Evolutionary conservation across 2,113 vertebrate species (phyloP).

Genomic region (Micronisus gabar): DNA sequence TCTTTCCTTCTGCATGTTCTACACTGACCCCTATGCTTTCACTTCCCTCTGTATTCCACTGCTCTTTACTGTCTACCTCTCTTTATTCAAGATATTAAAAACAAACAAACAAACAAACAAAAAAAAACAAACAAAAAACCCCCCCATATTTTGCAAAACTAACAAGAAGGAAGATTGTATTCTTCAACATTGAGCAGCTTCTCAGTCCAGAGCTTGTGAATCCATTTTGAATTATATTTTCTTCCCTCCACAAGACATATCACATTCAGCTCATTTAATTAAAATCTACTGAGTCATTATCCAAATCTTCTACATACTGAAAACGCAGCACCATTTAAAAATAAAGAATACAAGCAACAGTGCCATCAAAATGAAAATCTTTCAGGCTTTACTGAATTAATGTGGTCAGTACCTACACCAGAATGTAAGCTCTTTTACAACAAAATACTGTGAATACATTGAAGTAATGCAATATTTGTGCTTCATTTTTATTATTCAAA

Average conservation of each 20-base stretch:
- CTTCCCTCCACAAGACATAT: background rate
- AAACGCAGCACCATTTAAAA: slow-evolving; percentile 12
- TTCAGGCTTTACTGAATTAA: background rate
- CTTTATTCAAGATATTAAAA: background rate
- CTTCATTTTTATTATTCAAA: background rate
- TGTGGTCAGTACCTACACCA: background rate
- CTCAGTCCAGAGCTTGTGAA: slow-evolving; percentile 1
- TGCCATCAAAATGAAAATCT: background rate
- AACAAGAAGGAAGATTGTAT: background rate
- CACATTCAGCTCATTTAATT: slow-evolving; percentile 64
- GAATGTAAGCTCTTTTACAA: background rate
- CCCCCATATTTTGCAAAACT: background rate
- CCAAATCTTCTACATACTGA: background rate
- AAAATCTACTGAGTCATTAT: slow-evolving; percentile 64
- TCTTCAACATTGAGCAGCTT: background rate
- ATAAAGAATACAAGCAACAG: slow-evolving; percentile 7
- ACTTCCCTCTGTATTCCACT: background rate
- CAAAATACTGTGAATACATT: background rate
- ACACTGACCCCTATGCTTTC: background rate
- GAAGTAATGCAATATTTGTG: background rate
- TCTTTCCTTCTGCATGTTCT: background rate
- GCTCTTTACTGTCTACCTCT: background rate
- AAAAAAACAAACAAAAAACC: too few species aligned
- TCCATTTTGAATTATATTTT: slow-evolving; percentile 1
- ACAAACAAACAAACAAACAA: too few species aligned